phyloP scores from a whole-genome alignment of 2,113 vertebrate genomes.

The Neofelis nebulosa region DNA sequence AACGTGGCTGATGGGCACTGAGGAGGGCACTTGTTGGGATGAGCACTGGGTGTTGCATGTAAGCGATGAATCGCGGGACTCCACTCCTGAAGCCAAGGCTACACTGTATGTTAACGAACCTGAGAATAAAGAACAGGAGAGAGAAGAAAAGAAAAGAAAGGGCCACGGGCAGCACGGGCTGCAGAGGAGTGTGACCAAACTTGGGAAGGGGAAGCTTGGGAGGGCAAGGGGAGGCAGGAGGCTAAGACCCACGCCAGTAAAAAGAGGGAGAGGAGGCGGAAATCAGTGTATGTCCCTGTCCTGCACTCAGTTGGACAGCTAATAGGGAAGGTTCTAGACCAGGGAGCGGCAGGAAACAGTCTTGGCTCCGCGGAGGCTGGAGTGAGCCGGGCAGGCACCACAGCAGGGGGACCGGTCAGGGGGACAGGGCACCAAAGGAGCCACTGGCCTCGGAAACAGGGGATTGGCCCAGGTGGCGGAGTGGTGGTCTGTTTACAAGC shows the following conservation, averaged over 20 bases:
- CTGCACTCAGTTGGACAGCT: too few species aligned
- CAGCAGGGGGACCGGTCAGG: too few species aligned
- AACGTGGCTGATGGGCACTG: too few species aligned
- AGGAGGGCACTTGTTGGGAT: too few species aligned
- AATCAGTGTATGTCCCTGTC: fast-evolving
- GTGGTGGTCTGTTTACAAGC: not conserved
- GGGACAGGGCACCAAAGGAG: fast-evolving
- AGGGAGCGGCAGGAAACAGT: not conserved
- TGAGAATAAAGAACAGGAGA: too few species aligned
- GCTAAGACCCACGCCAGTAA: fast-evolving
- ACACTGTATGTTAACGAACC: too few species aligned
- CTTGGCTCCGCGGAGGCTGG: not conserved
- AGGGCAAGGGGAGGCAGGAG: not conserved
- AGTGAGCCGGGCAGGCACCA: not conserved
- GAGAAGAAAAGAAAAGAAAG: too few species aligned
- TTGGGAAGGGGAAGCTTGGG: not conserved
- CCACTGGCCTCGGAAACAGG: fast-evolving
- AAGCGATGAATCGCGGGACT: too few species aligned
- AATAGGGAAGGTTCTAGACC: not conserved
- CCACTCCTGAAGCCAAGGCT: too few species aligned
- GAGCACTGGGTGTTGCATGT: too few species aligned
- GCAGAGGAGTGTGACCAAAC: not conserved
- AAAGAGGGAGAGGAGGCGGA: not conserved
- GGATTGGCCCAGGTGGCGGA: fast-evolving
- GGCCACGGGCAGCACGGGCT: not conserved